Evolutionary conservation across 2,113 vertebrate species (phyloP).

Genomic region (Grallaria varia): DNA sequence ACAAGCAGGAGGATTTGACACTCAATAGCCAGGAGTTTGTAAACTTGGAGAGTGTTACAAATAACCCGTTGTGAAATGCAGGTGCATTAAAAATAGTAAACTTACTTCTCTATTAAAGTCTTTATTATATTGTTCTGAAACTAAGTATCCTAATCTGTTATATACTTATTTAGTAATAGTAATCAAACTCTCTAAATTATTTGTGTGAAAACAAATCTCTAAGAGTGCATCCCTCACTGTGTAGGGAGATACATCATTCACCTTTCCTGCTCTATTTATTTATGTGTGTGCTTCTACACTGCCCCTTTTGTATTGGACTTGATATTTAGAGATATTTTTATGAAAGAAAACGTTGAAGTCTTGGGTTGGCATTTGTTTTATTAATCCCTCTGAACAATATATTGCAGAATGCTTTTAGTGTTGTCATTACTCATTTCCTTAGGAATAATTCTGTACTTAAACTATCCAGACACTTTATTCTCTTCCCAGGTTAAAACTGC

Average conservation of each 20-base stretch:
- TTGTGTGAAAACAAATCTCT: not conserved
- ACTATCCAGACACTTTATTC: not conserved
- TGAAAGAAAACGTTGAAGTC: not conserved
- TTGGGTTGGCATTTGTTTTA: not conserved
- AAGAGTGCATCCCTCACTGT: not conserved
- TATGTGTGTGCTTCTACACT: not conserved
- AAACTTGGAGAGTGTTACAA: not conserved
- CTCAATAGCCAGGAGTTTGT: not conserved
- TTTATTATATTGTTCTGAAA: not conserved
- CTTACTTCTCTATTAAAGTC: not conserved
- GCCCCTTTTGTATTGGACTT: not conserved
- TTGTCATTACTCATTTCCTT: not conserved
- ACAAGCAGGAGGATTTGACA: not conserved
- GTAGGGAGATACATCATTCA: not conserved
- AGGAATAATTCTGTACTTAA: not conserved
- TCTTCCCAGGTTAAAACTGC: conserved; percentile 80
- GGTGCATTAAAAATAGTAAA: not conserved
- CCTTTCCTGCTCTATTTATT: not conserved
- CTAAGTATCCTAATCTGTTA: not conserved
- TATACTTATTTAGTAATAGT: not conserved
- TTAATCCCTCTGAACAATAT: not conserved
- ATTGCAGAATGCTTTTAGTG: not conserved
- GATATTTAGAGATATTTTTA: not conserved
- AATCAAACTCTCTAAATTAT: not conserved
- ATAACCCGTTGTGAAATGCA: not conserved